These are phyloP conservation scores for Cisticola juncidis DNA, from an alignment of 2,113 vertebrate species.

Conservation along the genomic window DNA sequence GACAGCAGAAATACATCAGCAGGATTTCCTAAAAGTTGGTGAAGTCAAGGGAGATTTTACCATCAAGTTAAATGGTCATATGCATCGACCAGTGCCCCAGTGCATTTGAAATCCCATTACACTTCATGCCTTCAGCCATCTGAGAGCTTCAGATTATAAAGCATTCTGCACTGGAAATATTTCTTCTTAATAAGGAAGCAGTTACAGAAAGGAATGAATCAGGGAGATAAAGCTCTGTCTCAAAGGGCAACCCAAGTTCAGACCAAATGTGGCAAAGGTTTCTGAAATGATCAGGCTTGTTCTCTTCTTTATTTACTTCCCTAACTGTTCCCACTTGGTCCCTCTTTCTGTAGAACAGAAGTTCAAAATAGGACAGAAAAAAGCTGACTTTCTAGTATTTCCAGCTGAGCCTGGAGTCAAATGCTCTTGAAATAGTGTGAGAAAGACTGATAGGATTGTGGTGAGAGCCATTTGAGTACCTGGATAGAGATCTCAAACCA, in stretches of 20 bases:
- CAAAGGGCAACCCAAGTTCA: constrained; percentile 2
- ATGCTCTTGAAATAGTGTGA: background rate
- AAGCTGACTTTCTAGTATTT: background rate
- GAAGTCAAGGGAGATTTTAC: background rate
- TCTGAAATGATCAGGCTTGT: background rate
- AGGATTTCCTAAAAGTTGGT: background rate
- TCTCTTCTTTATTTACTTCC: background rate
- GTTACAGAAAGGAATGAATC: constrained; percentile 13
- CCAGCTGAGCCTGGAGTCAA: background rate
- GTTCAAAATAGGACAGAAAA: background rate
- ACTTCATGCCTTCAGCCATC: background rate
- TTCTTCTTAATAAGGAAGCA: constrained; percentile 25
- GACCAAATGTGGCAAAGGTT: background rate
- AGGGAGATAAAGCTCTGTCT: background rate
- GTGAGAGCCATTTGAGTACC: background rate
- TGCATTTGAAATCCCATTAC: constrained; percentile 7
- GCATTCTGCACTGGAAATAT: background rate
- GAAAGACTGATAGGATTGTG: background rate
- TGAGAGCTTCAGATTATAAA: background rate
- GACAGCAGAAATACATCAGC: background rate
- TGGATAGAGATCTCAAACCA: background rate
- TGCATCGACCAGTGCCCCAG: background rate
- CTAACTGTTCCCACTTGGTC: background rate
- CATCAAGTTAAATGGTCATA: background rate
- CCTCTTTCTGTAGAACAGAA: background rate